phyloP scores from a whole-genome alignment of 2,888 invertebrate species.

The Crematogaster levior region DNA sequence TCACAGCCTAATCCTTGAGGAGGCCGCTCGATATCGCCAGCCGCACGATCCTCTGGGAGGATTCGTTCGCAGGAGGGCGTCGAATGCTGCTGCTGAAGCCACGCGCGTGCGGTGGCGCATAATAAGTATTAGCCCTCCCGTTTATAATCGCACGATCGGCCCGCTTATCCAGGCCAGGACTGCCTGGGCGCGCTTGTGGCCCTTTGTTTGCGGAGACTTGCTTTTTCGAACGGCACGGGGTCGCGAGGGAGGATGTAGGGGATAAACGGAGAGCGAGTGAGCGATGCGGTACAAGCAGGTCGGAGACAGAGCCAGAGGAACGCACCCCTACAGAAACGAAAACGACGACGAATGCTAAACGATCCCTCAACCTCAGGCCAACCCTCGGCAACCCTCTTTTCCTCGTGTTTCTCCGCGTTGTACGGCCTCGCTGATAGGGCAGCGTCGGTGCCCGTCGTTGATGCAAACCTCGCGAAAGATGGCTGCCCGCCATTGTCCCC shows the following conservation, averaged over 20 bases:
- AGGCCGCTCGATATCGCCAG: slow-evolving; percentile 58
- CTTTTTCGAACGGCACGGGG: slow-evolving; percentile 69
- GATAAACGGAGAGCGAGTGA: slow-evolving; percentile 24
- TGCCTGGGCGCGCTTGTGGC: slow-evolving; percentile 76
- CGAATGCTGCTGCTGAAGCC: slow-evolving; percentile 49
- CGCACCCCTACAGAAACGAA: slow-evolving; percentile 71
- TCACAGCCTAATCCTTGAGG: slow-evolving; percentile 73
- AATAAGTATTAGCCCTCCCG: slow-evolving; percentile 80
- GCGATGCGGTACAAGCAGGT: slow-evolving; percentile 38
- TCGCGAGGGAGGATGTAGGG: slow-evolving; percentile 3
- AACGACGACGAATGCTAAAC: slow-evolving; percentile 82
- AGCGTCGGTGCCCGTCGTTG: slow-evolving; percentile 61
- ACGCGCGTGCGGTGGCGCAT: slow-evolving; percentile 70
- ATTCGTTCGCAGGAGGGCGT: slow-evolving; percentile 58
- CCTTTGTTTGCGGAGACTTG: slow-evolving; percentile 77
- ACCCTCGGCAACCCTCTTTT: slow-evolving; percentile 77
- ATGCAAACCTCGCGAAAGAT: slow-evolving; percentile 76
- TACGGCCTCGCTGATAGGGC: slow-evolving; percentile 75
- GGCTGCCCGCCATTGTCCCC: slow-evolving; percentile 78
- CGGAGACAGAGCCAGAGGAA: slow-evolving; percentile 57
- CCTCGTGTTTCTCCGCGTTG: slow-evolving; percentile 72
- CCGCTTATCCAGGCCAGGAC: slow-evolving; percentile 73
- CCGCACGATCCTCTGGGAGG: slow-evolving; percentile 64
- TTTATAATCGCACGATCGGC: slow-evolving; percentile 82
- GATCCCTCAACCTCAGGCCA: slow-evolving; percentile 80